A percentile compares a stretch with the other conserved stretches of the same genome.
Conservation (phyloP, 2,888 invertebrate genomes). For the Spatulosminthurus flaviceps region DNA sequence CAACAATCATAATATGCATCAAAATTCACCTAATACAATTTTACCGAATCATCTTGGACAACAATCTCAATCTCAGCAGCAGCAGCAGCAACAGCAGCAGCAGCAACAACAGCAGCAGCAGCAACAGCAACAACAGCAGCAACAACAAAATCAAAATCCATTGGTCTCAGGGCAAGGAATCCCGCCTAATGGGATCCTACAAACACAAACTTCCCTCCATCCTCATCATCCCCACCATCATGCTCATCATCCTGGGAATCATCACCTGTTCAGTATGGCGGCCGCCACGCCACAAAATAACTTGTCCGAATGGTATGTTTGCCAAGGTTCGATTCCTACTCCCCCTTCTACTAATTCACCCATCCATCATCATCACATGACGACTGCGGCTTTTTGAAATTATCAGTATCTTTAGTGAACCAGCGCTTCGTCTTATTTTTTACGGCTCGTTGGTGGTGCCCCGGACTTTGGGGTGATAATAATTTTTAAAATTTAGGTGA, state of each 20-base stretch:
- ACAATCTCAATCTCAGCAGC: constrained; percentile 62
- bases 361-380: constrained; percentile 64
- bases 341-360: constrained; percentile 71
- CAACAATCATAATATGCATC: constrained; percentile 49
- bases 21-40: constrained; percentile 58
- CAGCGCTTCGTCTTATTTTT: constrained; percentile 14
- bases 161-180: constrained; percentile 56
- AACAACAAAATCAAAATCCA: constrained; percentile 63
- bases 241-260: constrained; percentile 61
- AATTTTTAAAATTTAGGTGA: neutral
- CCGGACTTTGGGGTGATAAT: constrained; percentile 15
- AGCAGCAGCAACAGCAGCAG: constrained; percentile 65
- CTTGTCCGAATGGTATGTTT: constrained; percentile 82
- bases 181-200: constrained; percentile 66
- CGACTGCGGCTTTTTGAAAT: constrained; percentile 62
- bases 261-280: constrained; percentile 64
- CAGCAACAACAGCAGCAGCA: constrained; percentile 61
- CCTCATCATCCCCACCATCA: constrained; percentile 63
- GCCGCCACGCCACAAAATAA: constrained; percentile 70
- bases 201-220: constrained; percentile 66
- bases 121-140: constrained; percentile 66
- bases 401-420: neutral
- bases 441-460: constrained; percentile 20
- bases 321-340: constrained; percentile 75
- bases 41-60: constrained; percentile 61